phyloP scores from a whole-genome alignment of 2,888 invertebrate species.

The Tolmerus cingulatus region DNA sequence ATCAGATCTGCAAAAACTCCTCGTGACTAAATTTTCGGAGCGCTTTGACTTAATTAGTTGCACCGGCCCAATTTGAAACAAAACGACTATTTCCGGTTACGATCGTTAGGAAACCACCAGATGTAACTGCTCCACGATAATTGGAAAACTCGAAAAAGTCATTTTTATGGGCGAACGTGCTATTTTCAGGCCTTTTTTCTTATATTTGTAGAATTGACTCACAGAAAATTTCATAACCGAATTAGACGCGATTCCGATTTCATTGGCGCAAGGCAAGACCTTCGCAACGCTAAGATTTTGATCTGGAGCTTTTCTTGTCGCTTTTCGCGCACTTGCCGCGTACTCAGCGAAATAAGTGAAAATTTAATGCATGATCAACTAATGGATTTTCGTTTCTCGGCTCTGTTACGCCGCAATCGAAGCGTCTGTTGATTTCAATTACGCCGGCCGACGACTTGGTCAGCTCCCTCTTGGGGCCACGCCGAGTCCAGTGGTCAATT shows the following conservation, averaged over 20 bases:
- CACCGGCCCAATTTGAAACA: conserved; percentile 8
- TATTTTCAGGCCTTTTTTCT: neutral
- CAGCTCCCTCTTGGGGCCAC: neutral
- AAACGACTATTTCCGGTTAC: conserved; percentile 29
- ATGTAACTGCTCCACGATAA: conserved; percentile 1
- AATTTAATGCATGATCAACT: conserved; percentile 30
- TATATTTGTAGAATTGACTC: conserved; percentile 4
- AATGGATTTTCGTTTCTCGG: conserved; percentile 28
- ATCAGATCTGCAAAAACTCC: neutral
- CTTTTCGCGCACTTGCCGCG: neutral
- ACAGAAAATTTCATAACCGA: conserved; percentile 30
- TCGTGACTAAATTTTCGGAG: conserved; percentile 16
- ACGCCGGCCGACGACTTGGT: neutral
- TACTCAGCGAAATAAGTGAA: conserved; percentile 21
- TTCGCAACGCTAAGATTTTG: neutral
- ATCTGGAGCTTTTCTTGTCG: neutral
- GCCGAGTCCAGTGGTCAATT: neutral
- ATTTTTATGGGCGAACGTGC: neutral
- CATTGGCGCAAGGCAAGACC: neutral
- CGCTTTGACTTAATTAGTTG: conserved; percentile 14
- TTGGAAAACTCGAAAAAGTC: neutral
- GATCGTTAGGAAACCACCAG: conserved; percentile 1
- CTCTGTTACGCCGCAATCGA: conserved; percentile 3
- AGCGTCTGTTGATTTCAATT: conserved; percentile 23
- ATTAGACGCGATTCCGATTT: conserved; percentile 14